These are phyloP conservation scores for Notodonta ziczac DNA, from an alignment of 2,888 invertebrate genomes.

Conservation along the genomic window DNA sequence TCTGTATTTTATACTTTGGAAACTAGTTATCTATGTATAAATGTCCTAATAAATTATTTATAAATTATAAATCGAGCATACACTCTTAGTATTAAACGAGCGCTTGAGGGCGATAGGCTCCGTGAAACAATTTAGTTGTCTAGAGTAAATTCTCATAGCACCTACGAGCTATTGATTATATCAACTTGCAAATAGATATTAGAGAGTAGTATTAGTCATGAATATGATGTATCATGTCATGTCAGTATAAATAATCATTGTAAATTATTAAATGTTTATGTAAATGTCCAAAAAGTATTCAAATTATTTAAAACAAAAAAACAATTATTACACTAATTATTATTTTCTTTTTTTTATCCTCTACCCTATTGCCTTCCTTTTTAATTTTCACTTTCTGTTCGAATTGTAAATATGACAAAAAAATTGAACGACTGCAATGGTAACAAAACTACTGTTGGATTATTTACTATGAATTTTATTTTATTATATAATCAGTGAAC, in stretches of 20 bases:
- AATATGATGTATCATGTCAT: constrained; percentile 83
- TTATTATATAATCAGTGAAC: background rate
- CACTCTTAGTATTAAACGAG: constrained; percentile 79
- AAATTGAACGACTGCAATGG: background rate
- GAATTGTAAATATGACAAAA: background rate
- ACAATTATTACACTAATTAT: constrained; percentile 79
- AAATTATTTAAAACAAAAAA: constrained; percentile 80
- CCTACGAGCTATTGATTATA: constrained; percentile 70
- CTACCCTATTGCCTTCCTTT: constrained; percentile 46
- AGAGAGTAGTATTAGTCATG: constrained; percentile 79
- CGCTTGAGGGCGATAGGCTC: constrained; percentile 78
- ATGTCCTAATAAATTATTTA: constrained; percentile 81
- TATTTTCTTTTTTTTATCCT: constrained; percentile 78
- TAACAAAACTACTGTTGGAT: background rate
- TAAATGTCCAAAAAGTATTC: constrained; percentile 85
- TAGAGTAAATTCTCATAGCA: constrained; percentile 80
- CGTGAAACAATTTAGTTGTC: constrained; percentile 74
- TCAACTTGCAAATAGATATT: constrained; percentile 81
- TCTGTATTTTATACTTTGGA: constrained; percentile 67
- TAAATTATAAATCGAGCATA: constrained; percentile 81
- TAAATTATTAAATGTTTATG: constrained; percentile 85
- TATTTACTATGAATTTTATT: constrained; percentile 1
- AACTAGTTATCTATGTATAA: constrained; percentile 73
- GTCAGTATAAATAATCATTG: constrained; percentile 84
- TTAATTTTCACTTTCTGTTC: constrained; percentile 30